phyloP scores from a whole-genome alignment of 1,140 invertebrate species.

The Lepidurus apus region DNA sequence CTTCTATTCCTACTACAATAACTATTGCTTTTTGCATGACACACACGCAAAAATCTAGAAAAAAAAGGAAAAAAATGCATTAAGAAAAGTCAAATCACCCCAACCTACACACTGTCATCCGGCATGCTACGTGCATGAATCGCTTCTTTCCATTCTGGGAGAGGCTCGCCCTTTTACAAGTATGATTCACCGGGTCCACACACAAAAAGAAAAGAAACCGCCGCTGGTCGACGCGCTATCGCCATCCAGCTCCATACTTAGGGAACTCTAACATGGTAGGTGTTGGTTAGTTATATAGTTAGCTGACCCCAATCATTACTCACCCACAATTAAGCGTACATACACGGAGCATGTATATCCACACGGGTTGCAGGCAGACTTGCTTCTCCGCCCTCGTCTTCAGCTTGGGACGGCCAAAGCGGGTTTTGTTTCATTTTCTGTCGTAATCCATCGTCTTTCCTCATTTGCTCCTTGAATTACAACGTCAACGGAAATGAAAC shows the following conservation, averaged over 20 bases:
- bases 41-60: neutral
- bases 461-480: slow-evolving; percentile 15
- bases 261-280: neutral
- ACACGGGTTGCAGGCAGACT: neutral
- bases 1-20: neutral
- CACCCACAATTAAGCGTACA: neutral
- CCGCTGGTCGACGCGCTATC: neutral
- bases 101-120: slow-evolving; percentile 2
- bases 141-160: slow-evolving; percentile 2
- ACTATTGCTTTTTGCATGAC: neutral
- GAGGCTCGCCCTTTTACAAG: slow-evolving; percentile 8
- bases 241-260: neutral
- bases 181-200: neutral
- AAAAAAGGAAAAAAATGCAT: neutral
- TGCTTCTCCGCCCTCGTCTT: neutral
- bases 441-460: slow-evolving; percentile 21
- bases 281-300: neutral
- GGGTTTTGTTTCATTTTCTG: neutral
- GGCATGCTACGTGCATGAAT: slow-evolving; percentile 14
- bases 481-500: slow-evolving; percentile 17
- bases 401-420: neutral
- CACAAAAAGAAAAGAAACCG: neutral
- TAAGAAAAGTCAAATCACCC: neutral
- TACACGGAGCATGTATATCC: neutral
- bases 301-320: slow-evolving; percentile 1